These are phyloP conservation scores for Drosophila buzzatii DNA, from an alignment of 2,888 invertebrate genomes.

Conservation along the genomic window DNA sequence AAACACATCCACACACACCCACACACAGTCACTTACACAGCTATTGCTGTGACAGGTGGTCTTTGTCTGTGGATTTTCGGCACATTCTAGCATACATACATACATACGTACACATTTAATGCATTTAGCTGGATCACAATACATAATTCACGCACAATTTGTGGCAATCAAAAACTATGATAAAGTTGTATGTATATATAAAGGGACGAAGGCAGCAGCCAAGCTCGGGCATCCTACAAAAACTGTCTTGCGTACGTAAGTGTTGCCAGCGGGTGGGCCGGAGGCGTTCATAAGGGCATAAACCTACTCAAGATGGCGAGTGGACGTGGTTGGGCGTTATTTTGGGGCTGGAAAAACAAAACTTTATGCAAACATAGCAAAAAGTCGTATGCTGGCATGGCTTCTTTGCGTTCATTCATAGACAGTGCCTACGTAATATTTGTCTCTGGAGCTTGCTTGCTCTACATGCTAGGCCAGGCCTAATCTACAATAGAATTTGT, in stretches of 20 bases:
- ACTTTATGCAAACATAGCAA: conserved; percentile 71
- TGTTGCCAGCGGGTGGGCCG: conserved; percentile 25
- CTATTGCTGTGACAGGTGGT: conserved; percentile 40
- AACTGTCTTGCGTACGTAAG: conserved; percentile 12
- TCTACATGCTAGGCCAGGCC: not conserved
- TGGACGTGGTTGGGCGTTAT: not conserved
- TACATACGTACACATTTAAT: conserved; percentile 29
- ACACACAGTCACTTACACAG: not conserved
- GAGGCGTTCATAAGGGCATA: conserved; percentile 41
- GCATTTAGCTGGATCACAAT: conserved; percentile 43
- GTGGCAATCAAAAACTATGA: conserved; percentile 71
- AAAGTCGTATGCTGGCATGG: conserved; percentile 40
- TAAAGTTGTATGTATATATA: conserved; percentile 49
- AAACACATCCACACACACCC: not conserved
- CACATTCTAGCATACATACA: conserved; percentile 20
- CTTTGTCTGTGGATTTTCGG: conserved; percentile 29
- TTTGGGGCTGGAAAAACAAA: conserved; percentile 33
- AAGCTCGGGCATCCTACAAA: conserved; percentile 5
- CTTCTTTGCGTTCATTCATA: conserved; percentile 38
- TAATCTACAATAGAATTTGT: conserved; percentile 18
- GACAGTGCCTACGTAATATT: conserved; percentile 4
- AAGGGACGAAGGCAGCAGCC: conserved; percentile 35
- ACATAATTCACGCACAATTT: conserved; percentile 72
- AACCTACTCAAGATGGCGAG: conserved; percentile 40
- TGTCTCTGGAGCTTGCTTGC: not conserved